Evolutionary conservation across 2,113 vertebrate genomes (phyloP), one percentile per base, ranked within the genome.

Genomic region (Macaca mulatta): DNA sequence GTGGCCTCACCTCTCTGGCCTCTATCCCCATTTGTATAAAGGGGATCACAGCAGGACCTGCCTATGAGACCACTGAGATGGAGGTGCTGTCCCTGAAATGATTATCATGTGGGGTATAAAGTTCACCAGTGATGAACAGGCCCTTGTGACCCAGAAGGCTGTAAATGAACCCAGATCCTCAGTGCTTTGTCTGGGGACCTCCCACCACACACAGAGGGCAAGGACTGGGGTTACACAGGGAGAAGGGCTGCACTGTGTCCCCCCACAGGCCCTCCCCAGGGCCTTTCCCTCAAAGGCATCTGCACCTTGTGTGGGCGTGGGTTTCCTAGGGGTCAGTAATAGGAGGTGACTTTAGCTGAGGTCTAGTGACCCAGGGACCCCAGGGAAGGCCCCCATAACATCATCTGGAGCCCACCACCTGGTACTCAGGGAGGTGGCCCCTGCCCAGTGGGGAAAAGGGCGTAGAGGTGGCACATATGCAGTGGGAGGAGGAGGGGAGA

Each of bases 401-500:
- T n/a, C 43, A 17, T 35, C 27, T 17, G 78, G 79, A 38, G 43
- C 43, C 25, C 87, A 22, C 0, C 0, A n/a, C 30, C 83, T n/a
- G 4, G 9, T 18, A 30, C 43, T 13, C 5, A 20, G 11, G 43
- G 10, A n/a, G 17, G 14, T 25, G 55, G 10, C 2, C 1, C 25
- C 75, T 50, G 10, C 10, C 55, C 30, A 4, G 52, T 1, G 0
- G 14, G 7, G 23, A 75, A 57, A 48, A 59, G 30, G 25, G 32
- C 4, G 16, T 52, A 23, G 32, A 72, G 12, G 6, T 11, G 43
- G 52, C 13, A 55, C 43, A 5, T 30, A 35, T 4, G 17, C n/a
- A 48, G n/a, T 72, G 48, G 35, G 30, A n/a, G 67, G 30, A 16
- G 32, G 32, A 9, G 69, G 14, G 32, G 77, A 2, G 50, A 52